These are phyloP conservation scores for Euphydryas editha DNA, from an alignment of 2,888 invertebrate species.

Conservation along the genomic window DNA sequence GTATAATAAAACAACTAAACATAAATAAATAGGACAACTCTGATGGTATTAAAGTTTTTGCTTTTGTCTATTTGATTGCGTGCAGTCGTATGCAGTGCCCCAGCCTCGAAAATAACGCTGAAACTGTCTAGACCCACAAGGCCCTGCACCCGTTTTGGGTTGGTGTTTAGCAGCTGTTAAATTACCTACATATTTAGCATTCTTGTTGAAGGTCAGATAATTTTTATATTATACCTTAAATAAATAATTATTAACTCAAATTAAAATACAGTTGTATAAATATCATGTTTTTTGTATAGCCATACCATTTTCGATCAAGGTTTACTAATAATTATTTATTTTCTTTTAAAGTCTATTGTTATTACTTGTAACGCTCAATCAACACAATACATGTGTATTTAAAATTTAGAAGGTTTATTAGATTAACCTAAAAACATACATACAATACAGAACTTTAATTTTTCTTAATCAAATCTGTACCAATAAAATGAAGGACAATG, in stretches of 20 bases:
- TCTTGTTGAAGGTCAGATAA: neutral
- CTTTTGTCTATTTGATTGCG: too few species aligned
- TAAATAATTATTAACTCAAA: conserved; percentile 49
- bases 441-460: neutral
- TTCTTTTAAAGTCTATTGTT: conserved; percentile 19
- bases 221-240: conserved; percentile 22
- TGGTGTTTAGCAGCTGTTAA: too few species aligned
- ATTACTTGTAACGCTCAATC: conserved; percentile 23
- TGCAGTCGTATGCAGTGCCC: too few species aligned
- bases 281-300: conserved; percentile 37
- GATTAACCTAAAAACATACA: neutral
- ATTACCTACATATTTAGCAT: too few species aligned
- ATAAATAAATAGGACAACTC: too few species aligned
- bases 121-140: too few species aligned
- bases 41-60: too few species aligned
- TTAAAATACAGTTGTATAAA: conserved; percentile 57
- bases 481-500: conserved; percentile 47
- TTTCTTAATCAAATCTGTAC: too few species aligned
- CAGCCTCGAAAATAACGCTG: too few species aligned
- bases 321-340: conserved; percentile 46
- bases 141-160: too few species aligned
- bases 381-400: neutral
- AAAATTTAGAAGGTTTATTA: neutral
- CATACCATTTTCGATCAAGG: conserved; percentile 49
- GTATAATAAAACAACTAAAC: too few species aligned